A percentile compares a stretch with the other conserved stretches of the same genome.
Conservation (phyloP, 2,888 invertebrate species). For the Drosophila fungiperda region DNA sequence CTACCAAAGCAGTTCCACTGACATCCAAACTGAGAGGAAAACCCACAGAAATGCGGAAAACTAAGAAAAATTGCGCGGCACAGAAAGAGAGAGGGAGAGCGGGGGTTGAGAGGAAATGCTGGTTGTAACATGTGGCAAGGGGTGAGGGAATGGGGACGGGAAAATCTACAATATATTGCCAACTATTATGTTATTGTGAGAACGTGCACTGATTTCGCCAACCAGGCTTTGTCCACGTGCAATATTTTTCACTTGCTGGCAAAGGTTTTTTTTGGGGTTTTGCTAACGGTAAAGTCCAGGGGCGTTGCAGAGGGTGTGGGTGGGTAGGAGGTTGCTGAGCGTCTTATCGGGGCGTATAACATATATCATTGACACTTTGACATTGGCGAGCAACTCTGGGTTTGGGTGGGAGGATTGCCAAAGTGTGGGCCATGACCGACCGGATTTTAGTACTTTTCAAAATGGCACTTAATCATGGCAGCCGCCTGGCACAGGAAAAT, state of each 20-base stretch:
- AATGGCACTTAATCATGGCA: constrained; percentile 85
- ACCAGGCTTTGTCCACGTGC: constrained; percentile 72
- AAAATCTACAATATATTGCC: constrained; percentile 71
- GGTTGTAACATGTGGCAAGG: neutral
- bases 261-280: constrained; percentile 19
- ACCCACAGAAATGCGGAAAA: constrained; percentile 59
- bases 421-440: constrained; percentile 74
- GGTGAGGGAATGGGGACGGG: constrained; percentile 8
- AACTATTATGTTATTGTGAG: constrained; percentile 81
- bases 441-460: constrained; percentile 85
- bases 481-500: constrained; percentile 81
- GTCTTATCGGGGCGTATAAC: constrained; percentile 81
- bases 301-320: neutral
- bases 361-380: constrained; percentile 84
- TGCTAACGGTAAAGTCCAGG: neutral
- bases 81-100: neutral
- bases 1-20: constrained; percentile 29
- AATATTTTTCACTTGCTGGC: constrained; percentile 66
- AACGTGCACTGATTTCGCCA: constrained; percentile 78
- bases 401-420: constrained; percentile 15
- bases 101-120: neutral
- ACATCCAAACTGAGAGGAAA: constrained; percentile 3
- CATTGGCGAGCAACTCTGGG: constrained; percentile 64
- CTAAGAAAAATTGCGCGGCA: constrained; percentile 56
- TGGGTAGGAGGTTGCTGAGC: constrained; percentile 38